Evolutionary conservation across 2,888 invertebrate genomes (phyloP), one percentile per base, ranked within the genome.

Genomic region (Microctonus aethiopoides): DNA sequence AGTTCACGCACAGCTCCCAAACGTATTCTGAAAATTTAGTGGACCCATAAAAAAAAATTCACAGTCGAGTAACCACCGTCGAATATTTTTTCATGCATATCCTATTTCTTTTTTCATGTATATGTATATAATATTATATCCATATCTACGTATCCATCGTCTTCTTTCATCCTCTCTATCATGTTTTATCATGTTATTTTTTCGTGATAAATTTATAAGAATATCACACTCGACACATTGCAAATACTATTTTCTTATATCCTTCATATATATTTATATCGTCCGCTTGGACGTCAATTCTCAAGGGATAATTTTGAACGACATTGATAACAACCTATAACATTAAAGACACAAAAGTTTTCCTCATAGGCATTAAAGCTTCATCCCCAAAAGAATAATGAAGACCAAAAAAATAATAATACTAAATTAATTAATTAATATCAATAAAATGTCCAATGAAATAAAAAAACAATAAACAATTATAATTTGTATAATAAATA

Each of bases 261-360:
- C 16, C 9, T 34, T 13, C 57, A 26, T 32, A 32, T 29, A 10
- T 26, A 57, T 29, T 46, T 46, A 16, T 20, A 57, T 57, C 10
- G 32, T 57, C 57, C 16, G 7, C 54, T 34, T 54, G 16, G 46
- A 36, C 67, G n/a, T n/a, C n/a, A 26, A 67, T 64, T 74, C 74
- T 73, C 77, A 51, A 67, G 75, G 73, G 77, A 74, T 75, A 77
- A 76, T 79, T 78, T 73, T 74, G 75, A 76, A 73, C 66, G 74
- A 76, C 72, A 71, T 66, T 74, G 74, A 77, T 73, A 76, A 72
- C 63, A 68, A 74, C 71, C 67, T 73, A 67, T 65, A 52, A 59
- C 68, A 74, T 73, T 71, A 71, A 72, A 72, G 65, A 29, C 54
- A 61, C 29, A 26, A 10, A 63, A 32, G 16, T 22, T 51, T 41